phyloP scores from a whole-genome alignment of 2,888 invertebrate species.

The Pristionchus japonicus region DNA sequence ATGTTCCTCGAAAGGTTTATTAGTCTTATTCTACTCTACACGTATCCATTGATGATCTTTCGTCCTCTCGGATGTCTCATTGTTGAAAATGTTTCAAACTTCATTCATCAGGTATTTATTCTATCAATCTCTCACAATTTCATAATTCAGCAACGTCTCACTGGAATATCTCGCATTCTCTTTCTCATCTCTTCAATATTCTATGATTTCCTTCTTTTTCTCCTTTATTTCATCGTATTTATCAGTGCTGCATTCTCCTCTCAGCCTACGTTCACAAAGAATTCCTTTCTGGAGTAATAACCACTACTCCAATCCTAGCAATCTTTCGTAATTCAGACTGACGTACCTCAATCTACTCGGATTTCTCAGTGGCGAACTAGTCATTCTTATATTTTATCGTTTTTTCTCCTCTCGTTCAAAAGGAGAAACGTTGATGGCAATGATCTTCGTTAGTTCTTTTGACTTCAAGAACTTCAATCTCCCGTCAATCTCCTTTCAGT shows the following conservation, averaged over 20 bases:
- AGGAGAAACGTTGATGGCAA: background rate
- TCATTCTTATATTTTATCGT: background rate
- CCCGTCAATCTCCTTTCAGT: too few relatives aligned
- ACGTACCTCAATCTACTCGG: background rate
- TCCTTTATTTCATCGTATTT: background rate
- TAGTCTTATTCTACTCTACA: too few relatives aligned
- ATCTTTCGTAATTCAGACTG: background rate
- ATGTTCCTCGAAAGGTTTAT: too few relatives aligned
- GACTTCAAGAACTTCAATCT: too few relatives aligned
- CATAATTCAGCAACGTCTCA: slow-evolving; percentile 26
- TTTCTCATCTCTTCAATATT: background rate
- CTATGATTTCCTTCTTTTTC: slow-evolving; percentile 3
- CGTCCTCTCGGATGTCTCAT: background rate
- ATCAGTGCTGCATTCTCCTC: background rate
- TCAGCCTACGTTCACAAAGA: background rate
- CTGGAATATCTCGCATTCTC: background rate
- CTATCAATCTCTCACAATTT: background rate
- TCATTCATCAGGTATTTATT: slow-evolving; percentile 5
- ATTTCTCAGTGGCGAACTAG: slow-evolving; percentile 12
- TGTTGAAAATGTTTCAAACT: slow-evolving; percentile 7
- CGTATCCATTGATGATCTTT: background rate
- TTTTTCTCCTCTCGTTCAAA: background rate
- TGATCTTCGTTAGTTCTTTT: background rate
- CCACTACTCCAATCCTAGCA: background rate
- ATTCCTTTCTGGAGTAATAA: background rate